A percentile compares a stretch with the other conserved stretches of the same genome.
phyloP scores from a whole-genome alignment of 2,888 invertebrate species.

The Coelogynopora nodosa region DNA sequence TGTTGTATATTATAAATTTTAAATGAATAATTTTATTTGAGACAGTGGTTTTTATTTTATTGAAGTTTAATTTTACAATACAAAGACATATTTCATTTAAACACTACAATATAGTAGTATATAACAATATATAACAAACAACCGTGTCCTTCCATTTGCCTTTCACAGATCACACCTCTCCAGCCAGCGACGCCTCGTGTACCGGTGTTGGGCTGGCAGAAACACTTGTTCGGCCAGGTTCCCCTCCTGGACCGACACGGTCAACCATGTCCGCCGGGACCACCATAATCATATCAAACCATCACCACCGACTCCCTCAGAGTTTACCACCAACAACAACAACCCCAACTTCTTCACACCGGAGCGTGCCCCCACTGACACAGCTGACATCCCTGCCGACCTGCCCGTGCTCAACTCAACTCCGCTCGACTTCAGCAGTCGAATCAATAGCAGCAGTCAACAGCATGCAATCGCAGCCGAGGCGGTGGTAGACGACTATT shows the following conservation, averaged over 20 bases:
- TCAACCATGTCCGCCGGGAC: not conserved
- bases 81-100: no score
- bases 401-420: not conserved
- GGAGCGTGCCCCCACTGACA: not conserved
- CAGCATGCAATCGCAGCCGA: not conserved
- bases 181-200: not conserved
- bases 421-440: not conserved
- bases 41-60: no score
- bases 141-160: no score
- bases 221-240: not conserved
- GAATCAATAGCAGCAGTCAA: not conserved
- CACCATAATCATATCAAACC: no score
- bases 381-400: not conserved
- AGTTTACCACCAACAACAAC: not conserved
- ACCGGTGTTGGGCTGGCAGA: not conserved
- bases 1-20: no score
- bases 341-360: not conserved
- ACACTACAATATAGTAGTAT: no score
- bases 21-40: no score
- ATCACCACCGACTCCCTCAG: no score
- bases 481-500: not conserved
- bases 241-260: not conserved
- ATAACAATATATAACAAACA: no score
- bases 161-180: not conserved
- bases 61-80: no score